Percentiles rank a stretch among this genome's conserved stretches.
Evolutionary conservation across 2,888 invertebrate species (phyloP).

Genomic region (Microctonus hyperodae): DNA sequence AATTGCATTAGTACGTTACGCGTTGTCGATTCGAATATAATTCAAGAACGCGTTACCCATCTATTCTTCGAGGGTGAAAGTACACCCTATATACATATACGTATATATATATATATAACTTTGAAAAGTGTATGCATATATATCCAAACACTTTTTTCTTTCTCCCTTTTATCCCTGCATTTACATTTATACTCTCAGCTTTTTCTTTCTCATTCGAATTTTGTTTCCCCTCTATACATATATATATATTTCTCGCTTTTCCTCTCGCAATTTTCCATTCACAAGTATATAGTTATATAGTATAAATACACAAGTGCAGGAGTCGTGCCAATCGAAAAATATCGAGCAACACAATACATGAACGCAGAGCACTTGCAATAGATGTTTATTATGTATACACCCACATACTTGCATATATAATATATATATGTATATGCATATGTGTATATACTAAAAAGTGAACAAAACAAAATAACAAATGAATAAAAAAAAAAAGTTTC

Average conservation of each 20-base stretch:
- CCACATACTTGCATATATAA: neutral
- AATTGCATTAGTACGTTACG: constrained; percentile 48
- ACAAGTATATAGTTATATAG: no score
- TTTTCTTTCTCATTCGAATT: neutral
- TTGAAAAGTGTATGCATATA: no score
- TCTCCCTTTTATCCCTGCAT: neutral
- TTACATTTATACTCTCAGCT: no score
- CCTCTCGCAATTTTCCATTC: neutral
- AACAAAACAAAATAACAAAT: neutral
- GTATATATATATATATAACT: constrained; percentile 1
- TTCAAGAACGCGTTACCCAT: constrained; percentile 54
- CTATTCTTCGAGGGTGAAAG: constrained; percentile 45
- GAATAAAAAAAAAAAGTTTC: constrained; percentile 12
- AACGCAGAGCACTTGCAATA: no score
- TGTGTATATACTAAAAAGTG: neutral
- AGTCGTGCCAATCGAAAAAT: no score
- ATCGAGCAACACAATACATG: no score
- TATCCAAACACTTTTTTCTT: neutral
- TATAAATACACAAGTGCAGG: no score
- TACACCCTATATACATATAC: constrained; percentile 33
- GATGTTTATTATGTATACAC: no score
- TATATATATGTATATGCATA: neutral
- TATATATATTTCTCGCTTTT: neutral
- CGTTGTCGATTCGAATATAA: constrained; percentile 44
- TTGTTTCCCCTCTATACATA: neutral